Evolutionary conservation across 2,888 invertebrate species (phyloP).

Genomic region (Onthophagus sagittarius): DNA sequence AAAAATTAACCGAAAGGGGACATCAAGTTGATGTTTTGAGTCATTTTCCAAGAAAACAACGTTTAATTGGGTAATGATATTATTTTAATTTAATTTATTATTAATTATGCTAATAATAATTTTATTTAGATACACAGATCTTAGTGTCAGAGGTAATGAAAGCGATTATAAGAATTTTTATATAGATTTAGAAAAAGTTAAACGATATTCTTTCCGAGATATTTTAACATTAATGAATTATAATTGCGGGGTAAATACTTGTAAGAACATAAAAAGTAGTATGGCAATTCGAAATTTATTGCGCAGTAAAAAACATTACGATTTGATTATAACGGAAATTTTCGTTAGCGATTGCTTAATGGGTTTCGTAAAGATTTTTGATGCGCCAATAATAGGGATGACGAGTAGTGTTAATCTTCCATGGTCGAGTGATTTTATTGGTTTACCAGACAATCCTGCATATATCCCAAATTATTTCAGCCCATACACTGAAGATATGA

Average conservation of each 20-base stretch:
- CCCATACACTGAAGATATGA: constrained; percentile 51
- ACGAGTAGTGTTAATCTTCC: constrained; percentile 56
- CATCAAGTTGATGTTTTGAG: constrained; percentile 55
- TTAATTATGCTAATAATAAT: background rate
- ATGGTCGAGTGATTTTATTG: constrained; percentile 54
- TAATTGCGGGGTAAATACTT: background rate
- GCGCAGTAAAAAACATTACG: constrained; percentile 50
- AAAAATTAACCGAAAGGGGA: constrained; percentile 51
- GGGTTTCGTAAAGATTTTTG: constrained; percentile 54
- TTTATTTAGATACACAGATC: constrained; percentile 29
- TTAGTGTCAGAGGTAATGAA: constrained; percentile 22
- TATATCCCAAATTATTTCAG: constrained; percentile 55
- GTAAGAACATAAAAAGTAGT: background rate
- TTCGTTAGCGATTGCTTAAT: constrained; percentile 60
- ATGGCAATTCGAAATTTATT: constrained; percentile 25
- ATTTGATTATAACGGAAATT: constrained; percentile 57
- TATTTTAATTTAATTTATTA: background rate
- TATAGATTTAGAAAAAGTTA: too few species aligned
- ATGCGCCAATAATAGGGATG: constrained; percentile 54
- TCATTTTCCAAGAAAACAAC: constrained; percentile 50
- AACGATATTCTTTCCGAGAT: too few species aligned
- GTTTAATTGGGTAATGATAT: constrained; percentile 12
- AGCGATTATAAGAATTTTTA: too few species aligned
- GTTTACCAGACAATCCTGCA: constrained; percentile 56
- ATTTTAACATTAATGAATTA: background rate